Evolutionary conservation across 2,888 invertebrate species (phyloP).

Genomic region (Zaprionus obscuricornis): DNA sequence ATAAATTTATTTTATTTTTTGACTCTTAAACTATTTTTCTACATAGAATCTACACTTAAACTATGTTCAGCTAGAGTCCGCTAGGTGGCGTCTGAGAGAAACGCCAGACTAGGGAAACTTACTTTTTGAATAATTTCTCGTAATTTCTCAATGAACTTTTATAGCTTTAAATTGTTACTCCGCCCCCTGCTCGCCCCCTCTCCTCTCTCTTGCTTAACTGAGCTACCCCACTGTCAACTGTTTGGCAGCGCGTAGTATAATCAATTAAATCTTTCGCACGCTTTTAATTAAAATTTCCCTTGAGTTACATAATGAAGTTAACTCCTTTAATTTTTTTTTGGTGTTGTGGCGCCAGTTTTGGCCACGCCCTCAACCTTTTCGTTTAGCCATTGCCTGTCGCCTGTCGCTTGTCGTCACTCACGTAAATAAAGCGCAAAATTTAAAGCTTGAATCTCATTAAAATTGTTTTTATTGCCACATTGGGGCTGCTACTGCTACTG

Average conservation of each 20-base stretch:
- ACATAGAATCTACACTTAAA: too few relatives aligned
- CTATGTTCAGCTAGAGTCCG: too few relatives aligned
- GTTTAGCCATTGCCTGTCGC: neutral
- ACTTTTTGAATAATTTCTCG: too few relatives aligned
- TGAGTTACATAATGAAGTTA: constrained; percentile 67
- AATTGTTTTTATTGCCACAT: constrained; percentile 69
- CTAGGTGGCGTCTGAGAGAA: too few relatives aligned
- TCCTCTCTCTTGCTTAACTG: too few relatives aligned
- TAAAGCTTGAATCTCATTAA: constrained; percentile 77
- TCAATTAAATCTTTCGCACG: constrained; percentile 72
- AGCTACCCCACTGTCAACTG: too few relatives aligned
- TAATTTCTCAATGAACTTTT: too few relatives aligned
- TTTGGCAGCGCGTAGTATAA: constrained; percentile 31
- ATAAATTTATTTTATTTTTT: too few relatives aligned
- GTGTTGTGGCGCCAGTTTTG: constrained; percentile 23
- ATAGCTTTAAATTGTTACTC: too few relatives aligned
- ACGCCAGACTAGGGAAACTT: too few relatives aligned
- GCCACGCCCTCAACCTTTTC: constrained; percentile 32
- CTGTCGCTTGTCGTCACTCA: constrained; percentile 37
- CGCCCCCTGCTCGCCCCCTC: too few relatives aligned
- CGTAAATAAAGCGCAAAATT: constrained; percentile 75
- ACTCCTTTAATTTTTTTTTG: constrained; percentile 44
- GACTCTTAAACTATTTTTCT: too few relatives aligned
- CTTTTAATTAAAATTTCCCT: constrained; percentile 73
- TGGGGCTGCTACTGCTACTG: constrained; percentile 14